Evolutionary conservation across 2,888 invertebrate genomes (phyloP), one percentile per base, ranked within the genome.

Genomic region (Vesta saturnalis): DNA sequence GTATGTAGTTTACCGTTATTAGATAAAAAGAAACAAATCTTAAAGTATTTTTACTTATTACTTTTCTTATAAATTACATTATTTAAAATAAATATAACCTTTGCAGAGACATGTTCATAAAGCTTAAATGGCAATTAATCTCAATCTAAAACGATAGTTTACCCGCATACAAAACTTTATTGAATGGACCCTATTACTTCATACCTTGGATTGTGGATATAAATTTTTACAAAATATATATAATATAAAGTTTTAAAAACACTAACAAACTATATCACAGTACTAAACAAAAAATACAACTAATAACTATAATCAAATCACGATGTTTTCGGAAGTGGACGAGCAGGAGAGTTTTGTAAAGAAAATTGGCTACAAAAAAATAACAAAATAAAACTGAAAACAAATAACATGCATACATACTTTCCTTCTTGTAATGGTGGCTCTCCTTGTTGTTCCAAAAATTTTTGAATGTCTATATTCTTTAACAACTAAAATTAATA

Each of bases 401-500:
- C 12, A 15, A 54, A 22, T 2, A 43, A 43, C 12, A 39, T 22
- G 10, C 3, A 15, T 57, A 73, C 73, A 71, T 69, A 76, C 76
- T 66, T 72, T 59, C 68, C 70, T 60, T 77, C 76, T 18, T 73
- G 67, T 30, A 67, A 52, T 62, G 74, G 75, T 19, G 67, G 18
- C 47, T 81, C 78, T n/a, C 79, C 81, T 74, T 82, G 81, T 54
- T 83, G 79, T 62, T 83, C 82, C 63, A 84, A 72, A 75, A 84
- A 84, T 75, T 82, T 82, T 60, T 80, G 79, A 63, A 84, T 77
- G 74, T 84, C 82, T 67, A 83, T 81, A 58, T 82, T 75, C 23
- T 79, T 78, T 39, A 83, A 72, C 35, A 83, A 66, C 83, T 83
- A 69, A 67, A 70, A 60, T 16, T 57, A 62, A 65, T 19, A 46